A percentile compares a stretch with the other conserved stretches of the same genome.
Conservation (phyloP, 2,113 vertebrate species). For the Eulemur rufifrons region DNA sequence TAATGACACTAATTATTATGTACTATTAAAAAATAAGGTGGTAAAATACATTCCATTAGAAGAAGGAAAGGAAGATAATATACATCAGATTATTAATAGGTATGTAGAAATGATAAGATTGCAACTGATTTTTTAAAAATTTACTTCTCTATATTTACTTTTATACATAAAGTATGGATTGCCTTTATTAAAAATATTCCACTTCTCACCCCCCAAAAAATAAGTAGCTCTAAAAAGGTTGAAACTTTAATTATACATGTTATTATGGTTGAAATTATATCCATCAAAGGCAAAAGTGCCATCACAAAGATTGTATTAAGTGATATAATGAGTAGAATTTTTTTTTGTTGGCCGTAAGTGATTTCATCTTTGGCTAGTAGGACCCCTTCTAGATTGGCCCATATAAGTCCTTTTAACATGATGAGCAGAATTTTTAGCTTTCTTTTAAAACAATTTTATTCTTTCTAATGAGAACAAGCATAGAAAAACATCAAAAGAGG, state of each 20-base stretch:
- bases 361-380: too few relatives aligned
- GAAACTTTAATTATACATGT: not conserved
- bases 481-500: not conserved
- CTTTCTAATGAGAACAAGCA: not conserved
- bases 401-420: too few relatives aligned
- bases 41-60: not conserved
- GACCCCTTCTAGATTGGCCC: too few relatives aligned
- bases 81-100: not conserved
- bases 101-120: not conserved
- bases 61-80: not conserved
- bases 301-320: not conserved
- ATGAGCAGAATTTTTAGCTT: not conserved
- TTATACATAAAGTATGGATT: constrained; percentile 5
- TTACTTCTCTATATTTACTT: not conserved
- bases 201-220: not conserved
- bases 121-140: not conserved
- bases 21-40: not conserved
- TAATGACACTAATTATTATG: not conserved
- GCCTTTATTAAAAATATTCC: not conserved
- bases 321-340: not conserved
- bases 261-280: not conserved
- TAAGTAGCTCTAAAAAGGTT: not conserved
- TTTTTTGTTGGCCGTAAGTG: not conserved
- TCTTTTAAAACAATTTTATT: constrained; percentile 11
- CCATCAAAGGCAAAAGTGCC: not conserved